Conservation (phyloP, 2,113 vertebrate genomes). For the Grus americana region DNA sequence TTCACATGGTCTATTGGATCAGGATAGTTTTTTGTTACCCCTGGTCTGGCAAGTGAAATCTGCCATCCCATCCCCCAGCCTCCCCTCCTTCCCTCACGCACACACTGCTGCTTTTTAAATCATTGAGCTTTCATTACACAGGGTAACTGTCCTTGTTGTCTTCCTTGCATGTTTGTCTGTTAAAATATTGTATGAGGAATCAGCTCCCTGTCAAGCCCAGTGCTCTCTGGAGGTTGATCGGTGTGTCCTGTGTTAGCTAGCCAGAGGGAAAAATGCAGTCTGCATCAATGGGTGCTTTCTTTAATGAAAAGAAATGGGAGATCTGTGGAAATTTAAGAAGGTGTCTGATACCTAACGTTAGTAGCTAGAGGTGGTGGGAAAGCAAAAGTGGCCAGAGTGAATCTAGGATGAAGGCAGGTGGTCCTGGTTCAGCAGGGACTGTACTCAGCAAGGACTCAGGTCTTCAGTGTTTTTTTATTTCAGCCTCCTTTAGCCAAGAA, state of each 20-base stretch:
- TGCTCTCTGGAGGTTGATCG: background rate
- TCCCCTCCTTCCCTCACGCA: background rate
- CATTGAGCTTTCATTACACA: background rate
- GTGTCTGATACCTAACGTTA: background rate
- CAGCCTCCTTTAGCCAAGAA: background rate
- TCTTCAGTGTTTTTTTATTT: background rate
- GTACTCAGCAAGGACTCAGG: background rate
- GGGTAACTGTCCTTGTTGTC: background rate
- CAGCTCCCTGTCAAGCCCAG: background rate
- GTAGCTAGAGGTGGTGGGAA: background rate
- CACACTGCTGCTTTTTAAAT: slow-evolving; percentile 50
- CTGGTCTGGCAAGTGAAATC: slow-evolving; percentile 3
- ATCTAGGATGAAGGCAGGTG: background rate
- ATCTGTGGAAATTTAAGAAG: background rate
- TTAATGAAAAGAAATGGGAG: background rate
- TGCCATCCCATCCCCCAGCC: background rate
- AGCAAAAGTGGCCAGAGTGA: background rate
- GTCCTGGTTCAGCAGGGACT: background rate
- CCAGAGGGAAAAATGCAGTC: background rate
- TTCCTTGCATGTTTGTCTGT: background rate
- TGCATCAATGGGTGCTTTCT: background rate
- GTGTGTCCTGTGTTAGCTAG: background rate
- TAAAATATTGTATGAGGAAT: background rate
- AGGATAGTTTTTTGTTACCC: slow-evolving; percentile 41
- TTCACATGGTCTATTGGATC: slow-evolving; percentile 15